Conservation (phyloP, 2,113 vertebrate genomes). For the Progne subis region DNA sequence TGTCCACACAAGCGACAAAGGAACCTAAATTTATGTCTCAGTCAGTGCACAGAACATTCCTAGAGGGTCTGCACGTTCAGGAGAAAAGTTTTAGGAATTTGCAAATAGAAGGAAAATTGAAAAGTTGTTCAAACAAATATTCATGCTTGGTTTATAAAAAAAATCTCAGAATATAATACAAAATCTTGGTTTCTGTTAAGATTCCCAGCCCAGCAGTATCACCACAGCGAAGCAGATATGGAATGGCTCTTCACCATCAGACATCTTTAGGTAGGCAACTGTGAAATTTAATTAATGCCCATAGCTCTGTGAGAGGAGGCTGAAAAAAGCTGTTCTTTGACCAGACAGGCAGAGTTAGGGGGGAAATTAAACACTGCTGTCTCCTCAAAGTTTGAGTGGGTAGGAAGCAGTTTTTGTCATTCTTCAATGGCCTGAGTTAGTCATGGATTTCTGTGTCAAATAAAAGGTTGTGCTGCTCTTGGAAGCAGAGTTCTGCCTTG, state of each 20-base stretch:
- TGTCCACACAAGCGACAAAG: not conserved
- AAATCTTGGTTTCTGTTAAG: not conserved
- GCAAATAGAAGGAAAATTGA: not conserved
- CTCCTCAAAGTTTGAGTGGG: not conserved
- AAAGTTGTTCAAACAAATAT: not conserved
- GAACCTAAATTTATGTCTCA: not conserved
- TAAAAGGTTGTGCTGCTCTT: constrained; percentile 3
- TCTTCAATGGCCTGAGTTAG: constrained; percentile 40
- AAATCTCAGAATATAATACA: not conserved
- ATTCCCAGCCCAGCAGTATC: not conserved
- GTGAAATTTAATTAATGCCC: not conserved
- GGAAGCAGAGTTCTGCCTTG: constrained; percentile 4
- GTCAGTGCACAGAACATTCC: not conserved
- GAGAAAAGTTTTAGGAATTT: not conserved
- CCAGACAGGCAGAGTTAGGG: not conserved
- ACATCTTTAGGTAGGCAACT: not conserved
- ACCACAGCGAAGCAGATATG: not conserved
- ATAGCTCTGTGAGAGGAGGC: not conserved
- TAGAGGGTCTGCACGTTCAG: not conserved
- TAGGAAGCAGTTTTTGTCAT: constrained; percentile 43
- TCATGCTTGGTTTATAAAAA: not conserved
- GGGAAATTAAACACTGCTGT: not conserved
- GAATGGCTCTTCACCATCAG: not conserved
- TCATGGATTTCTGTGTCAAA: constrained; percentile 37
- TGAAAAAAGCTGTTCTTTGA: not conserved